Evolutionary conservation across 2,888 invertebrate genomes (phyloP), one percentile per base, ranked within the genome.

Genomic region (Napeogenes sylphis): DNA sequence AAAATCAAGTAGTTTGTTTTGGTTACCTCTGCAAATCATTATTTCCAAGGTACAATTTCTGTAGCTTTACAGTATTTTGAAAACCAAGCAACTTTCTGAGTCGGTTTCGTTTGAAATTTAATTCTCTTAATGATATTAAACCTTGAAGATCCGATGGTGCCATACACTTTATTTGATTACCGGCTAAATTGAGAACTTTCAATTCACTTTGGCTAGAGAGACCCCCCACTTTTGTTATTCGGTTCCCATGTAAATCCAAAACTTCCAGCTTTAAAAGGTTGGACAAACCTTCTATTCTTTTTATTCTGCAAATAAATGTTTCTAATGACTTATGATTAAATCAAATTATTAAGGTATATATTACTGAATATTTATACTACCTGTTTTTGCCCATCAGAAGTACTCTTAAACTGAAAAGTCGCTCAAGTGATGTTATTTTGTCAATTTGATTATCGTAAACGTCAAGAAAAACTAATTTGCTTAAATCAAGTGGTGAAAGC

Each of bases 401-500:
- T 13, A 98, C 98, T 70, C 97, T 91, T 58, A 98, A 90, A 75
- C 95, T 95, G 68, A 94, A 93, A 57, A 98, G 90, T 59, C 94
- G 92, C 72, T 95, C 94, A 65, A 98, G 90, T 62, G 94, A 95
- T 62, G 93, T 93, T 66, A 98, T 95, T 78, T 94, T 94, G 71
- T 98, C 98, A 67, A 98, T 94, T 84, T 98, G 97, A 87, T 98
- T 98, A 85, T 98, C 97, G 80, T 98, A 98, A 63, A 98, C 92
- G 86, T 98, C 98, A 64, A 98, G 92, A 82, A 98, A 98, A 21
- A 98, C 97, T 64, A 98, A 91, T 83, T 95, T 94, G 30, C 93
- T 93, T 70, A 96, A 91, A 70, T 91, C 91, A 32, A 91, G 78
- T 30, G 88, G 78, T 38, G 82, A 82, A 62, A 93, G 75, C 60